Evolutionary conservation across 2,888 invertebrate genomes (phyloP), one percentile per base, ranked within the genome.

Genomic region (Aspidiotus rigidus): DNA sequence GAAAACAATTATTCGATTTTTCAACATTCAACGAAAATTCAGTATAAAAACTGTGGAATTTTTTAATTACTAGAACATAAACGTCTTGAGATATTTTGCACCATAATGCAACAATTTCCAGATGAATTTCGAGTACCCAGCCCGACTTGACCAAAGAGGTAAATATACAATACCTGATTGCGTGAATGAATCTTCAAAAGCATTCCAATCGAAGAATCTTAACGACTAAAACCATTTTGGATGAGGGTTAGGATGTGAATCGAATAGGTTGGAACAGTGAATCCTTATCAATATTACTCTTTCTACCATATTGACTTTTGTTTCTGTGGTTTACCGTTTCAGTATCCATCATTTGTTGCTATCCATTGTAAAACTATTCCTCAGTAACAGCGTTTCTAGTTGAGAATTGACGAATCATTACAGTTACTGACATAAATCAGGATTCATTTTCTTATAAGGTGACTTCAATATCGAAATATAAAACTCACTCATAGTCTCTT

Each of bases 171-270:
- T 85, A 10, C 97, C 97, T 0, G 91, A 90, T 76, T 89, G 87
- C 74, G 86, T 86, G 74, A 81, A 83, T 7, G 84, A 80, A 78
- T 97, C 95, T 78, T 96, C 96, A 82, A 86, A 92, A 0, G 95
- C 95, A 81, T 98, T 97, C 80, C 93, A 84, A 88, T 93, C 97
- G 80, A 87, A 97, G 76, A 97, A 85, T 72, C 84, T 77, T 69
- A 83, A 81, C 53, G 78, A 76, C 73, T 72, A 28, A n/a, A 53
- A 13, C 1, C 1, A 28, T 3, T 28, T 28, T 28, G 1, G 28
- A 28, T 28, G 28, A 28, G 28, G 2, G 5, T 28, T 28, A 28
- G 5, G 5, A 28, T 5, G 28, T 28, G 28, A 28, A 28, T 28
- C 28, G 28, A 28, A 28, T 28, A 28, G 28, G 5, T 28, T 28